Evolutionary conservation across 2,888 invertebrate species (phyloP).

Genomic region (Unio pictorum): DNA sequence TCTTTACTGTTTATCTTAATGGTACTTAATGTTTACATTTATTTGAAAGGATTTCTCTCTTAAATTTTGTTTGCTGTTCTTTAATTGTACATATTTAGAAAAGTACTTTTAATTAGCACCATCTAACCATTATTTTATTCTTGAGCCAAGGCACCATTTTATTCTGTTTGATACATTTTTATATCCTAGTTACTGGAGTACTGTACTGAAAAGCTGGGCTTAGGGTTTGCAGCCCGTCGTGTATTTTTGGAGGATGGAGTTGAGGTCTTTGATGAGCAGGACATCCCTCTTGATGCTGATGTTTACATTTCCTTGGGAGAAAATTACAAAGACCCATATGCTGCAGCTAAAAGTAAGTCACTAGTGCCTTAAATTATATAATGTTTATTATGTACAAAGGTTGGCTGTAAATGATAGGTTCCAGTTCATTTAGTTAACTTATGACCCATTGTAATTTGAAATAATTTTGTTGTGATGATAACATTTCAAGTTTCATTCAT

Average conservation of each 20-base stretch:
- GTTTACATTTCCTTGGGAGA: conserved; percentile 69
- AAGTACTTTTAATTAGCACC: too few relatives aligned
- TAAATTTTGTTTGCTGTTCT: too few relatives aligned
- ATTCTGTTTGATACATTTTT: neutral
- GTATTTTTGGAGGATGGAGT: conserved; percentile 68
- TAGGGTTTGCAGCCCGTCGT: conserved; percentile 68
- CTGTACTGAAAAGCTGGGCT: conserved; percentile 65
- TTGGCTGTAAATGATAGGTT: neutral
- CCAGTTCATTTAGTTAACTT: too few relatives aligned
- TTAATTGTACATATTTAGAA: too few relatives aligned
- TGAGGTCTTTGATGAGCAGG: conserved; percentile 61
- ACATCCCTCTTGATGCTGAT: conserved; percentile 62
- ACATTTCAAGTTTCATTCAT: too few relatives aligned
- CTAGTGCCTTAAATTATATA: neutral
- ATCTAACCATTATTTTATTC: too few relatives aligned
- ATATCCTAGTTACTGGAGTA: conserved; percentile 64
- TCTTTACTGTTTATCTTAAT: too few relatives aligned
- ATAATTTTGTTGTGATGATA: too few relatives aligned
- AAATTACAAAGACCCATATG: conserved; percentile 65
- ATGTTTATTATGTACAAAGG: neutral
- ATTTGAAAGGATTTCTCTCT: too few relatives aligned
- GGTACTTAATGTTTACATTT: too few relatives aligned
- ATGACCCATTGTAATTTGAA: too few relatives aligned
- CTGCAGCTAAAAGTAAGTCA: conserved; percentile 60
- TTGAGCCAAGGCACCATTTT: too few relatives aligned